Evolutionary conservation across 2,113 vertebrate species (phyloP).

Genomic region (Suricata suricatta): DNA sequence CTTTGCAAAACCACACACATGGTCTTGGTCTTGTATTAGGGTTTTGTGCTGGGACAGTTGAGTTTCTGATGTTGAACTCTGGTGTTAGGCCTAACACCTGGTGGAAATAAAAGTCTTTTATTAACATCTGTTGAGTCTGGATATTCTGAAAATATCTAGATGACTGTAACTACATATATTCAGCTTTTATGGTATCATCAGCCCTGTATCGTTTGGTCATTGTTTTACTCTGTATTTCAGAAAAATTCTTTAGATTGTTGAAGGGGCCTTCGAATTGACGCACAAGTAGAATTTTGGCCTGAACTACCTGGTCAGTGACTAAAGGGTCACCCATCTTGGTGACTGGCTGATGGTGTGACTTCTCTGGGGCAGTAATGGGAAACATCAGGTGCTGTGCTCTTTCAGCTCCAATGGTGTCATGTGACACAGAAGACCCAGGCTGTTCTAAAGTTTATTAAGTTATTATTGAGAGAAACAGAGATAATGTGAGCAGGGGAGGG

Average conservation of each 20-base stretch:
- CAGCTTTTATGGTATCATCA: not conserved
- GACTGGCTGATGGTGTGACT: not conserved
- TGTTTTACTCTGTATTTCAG: constrained; percentile 1
- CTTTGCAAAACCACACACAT: not conserved
- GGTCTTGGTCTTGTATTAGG: not conserved
- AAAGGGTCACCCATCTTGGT: not conserved
- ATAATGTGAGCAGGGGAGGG: too few species aligned
- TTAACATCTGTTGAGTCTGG: not conserved
- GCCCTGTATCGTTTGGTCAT: not conserved
- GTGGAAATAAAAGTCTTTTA: not conserved
- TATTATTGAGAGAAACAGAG: too few species aligned
- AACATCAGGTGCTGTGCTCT: not conserved
- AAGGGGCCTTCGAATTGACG: not conserved
- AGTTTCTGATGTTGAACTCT: not conserved
- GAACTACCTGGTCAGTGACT: not conserved
- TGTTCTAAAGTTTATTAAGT: not conserved
- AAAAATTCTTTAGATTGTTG: not conserved
- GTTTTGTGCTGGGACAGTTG: not conserved
- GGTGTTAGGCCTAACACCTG: not conserved
- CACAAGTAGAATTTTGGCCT: not conserved
- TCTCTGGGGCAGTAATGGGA: not conserved
- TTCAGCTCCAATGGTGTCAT: not conserved
- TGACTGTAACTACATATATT: not conserved
- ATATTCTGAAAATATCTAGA: constrained; percentile 13
- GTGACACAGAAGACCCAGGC: not conserved